Percentiles rank a stretch among this genome's conserved stretches.
These are phyloP conservation scores for Psococerastis gibbosa DNA, from an alignment of 2,888 invertebrate genomes.

Conservation along the genomic window DNA sequence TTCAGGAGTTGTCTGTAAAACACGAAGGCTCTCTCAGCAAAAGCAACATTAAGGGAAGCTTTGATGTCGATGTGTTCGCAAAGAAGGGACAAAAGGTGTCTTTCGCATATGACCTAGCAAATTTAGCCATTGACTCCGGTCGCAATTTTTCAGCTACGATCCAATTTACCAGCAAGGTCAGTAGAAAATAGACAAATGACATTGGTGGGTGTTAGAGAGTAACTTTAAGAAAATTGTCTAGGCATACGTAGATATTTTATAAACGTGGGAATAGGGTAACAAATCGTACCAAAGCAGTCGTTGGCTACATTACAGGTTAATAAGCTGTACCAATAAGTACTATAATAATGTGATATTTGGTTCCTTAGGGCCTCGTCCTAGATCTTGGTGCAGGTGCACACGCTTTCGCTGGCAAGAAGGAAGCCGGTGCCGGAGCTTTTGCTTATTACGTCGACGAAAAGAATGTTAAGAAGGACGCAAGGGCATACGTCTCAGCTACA, in stretches of 20 bases:
- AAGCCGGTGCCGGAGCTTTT: conserved; percentile 6
- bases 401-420: conserved; percentile 8
- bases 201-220: no score
- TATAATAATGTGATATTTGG: no score
- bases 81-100: conserved; percentile 36
- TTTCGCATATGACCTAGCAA: conserved; percentile 22
- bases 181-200: no score
- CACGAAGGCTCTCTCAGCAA: conserved; percentile 23
- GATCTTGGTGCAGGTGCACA: conserved; percentile 12
- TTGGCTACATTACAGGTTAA: no score
- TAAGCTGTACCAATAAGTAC: no score
- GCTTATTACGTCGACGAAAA: conserved; percentile 14
- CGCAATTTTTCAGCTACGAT: conserved; percentile 26
- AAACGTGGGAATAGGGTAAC: no score
- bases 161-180: conserved; percentile 27
- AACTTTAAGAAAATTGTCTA: no score
- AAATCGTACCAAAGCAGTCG: no score
- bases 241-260: no score
- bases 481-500: not conserved
- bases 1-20: conserved; percentile 28
- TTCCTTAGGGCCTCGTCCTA: conserved; percentile 14
- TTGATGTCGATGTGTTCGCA: conserved; percentile 38
- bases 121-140: conserved; percentile 21
- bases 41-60: conserved; percentile 25
- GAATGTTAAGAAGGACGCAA: conserved; percentile 15